Conservation (phyloP, 2,797 vertebrate species). For the Ambastaia sidthimunki region DNA sequence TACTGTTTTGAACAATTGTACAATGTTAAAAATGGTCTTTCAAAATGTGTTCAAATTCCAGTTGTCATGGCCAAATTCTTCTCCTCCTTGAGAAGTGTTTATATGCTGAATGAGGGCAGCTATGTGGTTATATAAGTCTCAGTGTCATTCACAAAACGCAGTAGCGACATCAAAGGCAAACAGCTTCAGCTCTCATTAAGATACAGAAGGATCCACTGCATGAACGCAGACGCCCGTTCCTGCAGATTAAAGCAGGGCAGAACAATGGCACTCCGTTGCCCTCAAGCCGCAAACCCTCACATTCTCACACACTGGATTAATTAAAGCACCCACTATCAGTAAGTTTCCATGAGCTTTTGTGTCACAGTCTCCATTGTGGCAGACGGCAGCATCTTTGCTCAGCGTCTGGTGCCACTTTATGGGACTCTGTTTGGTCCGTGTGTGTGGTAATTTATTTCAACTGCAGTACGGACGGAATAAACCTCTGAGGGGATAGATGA, state of each 20-base stretch:
- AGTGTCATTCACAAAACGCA: constrained; percentile 45
- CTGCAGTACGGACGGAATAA: constrained; percentile 17
- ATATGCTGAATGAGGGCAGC: constrained; percentile 8
- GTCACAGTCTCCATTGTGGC: not conserved
- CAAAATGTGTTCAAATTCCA: not conserved
- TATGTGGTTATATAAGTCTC: constrained; percentile 44
- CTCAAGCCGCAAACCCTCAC: constrained; percentile 23
- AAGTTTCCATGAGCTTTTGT: constrained; percentile 2
- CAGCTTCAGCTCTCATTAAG: constrained; percentile 37
- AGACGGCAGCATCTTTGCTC: constrained; percentile 2
- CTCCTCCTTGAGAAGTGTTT: not conserved
- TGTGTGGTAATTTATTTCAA: constrained; percentile 1
- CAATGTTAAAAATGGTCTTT: constrained; percentile 6
- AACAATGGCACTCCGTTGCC: constrained; percentile 14
- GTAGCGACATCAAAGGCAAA: constrained; percentile 41
- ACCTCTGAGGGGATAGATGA: not conserved
- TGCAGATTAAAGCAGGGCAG: constrained; percentile 13
- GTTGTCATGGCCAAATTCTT: constrained; percentile 3
- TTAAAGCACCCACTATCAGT: constrained; percentile 36
- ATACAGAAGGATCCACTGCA: constrained; percentile 23
- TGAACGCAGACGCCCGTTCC: not conserved
- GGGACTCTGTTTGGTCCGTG: constrained; percentile 3
- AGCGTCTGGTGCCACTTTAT: not conserved
- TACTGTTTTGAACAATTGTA: too few species aligned
- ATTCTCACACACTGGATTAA: constrained; percentile 20